phyloP scores from a whole-genome alignment of 2,113 vertebrate species.

The Platycercus adscitus region DNA sequence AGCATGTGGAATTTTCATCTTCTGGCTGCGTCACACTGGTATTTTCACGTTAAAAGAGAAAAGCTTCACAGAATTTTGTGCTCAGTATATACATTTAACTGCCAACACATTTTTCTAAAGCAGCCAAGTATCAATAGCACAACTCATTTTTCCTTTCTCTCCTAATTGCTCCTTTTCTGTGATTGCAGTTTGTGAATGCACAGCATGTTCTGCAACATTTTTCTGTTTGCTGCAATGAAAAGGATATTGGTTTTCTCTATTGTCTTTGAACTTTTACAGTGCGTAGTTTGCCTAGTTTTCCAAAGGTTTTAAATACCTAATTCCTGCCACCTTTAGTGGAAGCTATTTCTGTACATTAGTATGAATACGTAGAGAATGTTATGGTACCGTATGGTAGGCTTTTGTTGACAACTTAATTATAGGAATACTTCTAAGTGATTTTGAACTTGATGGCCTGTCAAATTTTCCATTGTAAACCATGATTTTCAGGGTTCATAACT shows the following conservation, averaged over 20 bases:
- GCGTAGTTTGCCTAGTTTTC: background rate
- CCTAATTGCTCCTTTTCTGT: background rate
- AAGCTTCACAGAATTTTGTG: background rate
- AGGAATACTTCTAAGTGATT: background rate
- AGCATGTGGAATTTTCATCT: background rate
- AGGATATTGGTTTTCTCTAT: background rate
- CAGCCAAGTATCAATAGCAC: background rate
- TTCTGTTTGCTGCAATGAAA: background rate
- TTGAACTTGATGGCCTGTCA: constrained; percentile 35
- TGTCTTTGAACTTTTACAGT: background rate
- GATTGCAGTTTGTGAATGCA: background rate
- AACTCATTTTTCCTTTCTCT: background rate
- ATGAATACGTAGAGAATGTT: constrained; percentile 19
- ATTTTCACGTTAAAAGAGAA: background rate
- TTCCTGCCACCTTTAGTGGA: background rate
- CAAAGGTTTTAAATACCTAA: background rate
- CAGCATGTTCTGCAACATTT: background rate
- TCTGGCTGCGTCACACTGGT: background rate
- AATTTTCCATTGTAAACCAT: constrained; percentile 28
- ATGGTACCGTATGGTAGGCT: background rate
- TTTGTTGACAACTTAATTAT: constrained; percentile 46
- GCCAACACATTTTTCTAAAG: constrained; percentile 19
- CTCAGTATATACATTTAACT: background rate
- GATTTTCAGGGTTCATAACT: constrained; percentile 29
- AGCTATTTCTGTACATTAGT: constrained; percentile 2